Percentiles rank a stretch among this genome's conserved stretches.
Evolutionary conservation across 2,888 invertebrate species (phyloP).

Genomic region (Tetheella fluctuosa): DNA sequence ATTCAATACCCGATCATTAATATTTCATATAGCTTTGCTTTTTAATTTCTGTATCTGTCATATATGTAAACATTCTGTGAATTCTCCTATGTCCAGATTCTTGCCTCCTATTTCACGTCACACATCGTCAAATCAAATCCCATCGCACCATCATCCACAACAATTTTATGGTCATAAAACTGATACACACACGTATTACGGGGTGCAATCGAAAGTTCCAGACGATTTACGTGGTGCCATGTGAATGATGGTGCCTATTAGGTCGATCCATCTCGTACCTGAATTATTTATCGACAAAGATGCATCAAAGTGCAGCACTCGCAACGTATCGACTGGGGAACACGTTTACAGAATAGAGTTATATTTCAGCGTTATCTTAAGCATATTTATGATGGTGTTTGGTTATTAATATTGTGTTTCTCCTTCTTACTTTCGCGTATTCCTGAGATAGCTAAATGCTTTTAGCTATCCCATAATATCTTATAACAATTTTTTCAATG

Average conservation of each 20-base stretch:
- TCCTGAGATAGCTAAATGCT: not conserved
- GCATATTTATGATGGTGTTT: conserved; percentile 12
- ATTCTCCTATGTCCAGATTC: not conserved
- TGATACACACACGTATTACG: conserved; percentile 37
- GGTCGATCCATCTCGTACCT: conserved; percentile 61
- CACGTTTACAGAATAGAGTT: conserved; percentile 27
- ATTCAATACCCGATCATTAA: no score
- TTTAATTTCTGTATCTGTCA: no score
- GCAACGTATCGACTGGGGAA: conserved; percentile 45
- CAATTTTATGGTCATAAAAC: conserved; percentile 6
- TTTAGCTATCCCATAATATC: no score
- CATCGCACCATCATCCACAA: conserved; percentile 12
- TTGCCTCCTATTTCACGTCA: conserved; percentile 2
- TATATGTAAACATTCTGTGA: no score
- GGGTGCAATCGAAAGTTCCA: conserved; percentile 68
- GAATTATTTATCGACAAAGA: conserved; percentile 71
- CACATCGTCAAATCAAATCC: conserved; percentile 9
- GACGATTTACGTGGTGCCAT: conserved; percentile 71
- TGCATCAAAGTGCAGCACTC: conserved; percentile 60
- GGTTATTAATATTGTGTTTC: not conserved
- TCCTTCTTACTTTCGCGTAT: not conserved
- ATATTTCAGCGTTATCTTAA: conserved; percentile 22
- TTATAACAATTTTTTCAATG: no score
- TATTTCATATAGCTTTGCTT: no score
- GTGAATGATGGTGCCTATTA: conserved; percentile 72